These are phyloP conservation scores for Amazonetta brasiliensis DNA, from an alignment of 2,797 vertebrate genomes.

Conservation along the genomic window DNA sequence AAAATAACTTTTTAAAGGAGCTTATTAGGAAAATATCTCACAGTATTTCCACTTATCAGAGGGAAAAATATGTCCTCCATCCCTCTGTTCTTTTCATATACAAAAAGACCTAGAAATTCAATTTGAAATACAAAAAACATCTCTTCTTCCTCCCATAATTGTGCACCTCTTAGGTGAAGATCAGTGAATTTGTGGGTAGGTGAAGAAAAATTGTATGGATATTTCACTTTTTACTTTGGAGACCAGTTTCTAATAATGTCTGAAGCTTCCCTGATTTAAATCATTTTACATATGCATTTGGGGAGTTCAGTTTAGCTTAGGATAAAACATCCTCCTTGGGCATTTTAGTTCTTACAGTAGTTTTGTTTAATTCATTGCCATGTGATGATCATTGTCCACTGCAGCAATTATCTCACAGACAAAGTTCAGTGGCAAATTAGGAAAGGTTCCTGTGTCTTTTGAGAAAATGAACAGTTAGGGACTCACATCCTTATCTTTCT, in stretches of 20 bases:
- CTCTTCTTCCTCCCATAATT: not conserved
- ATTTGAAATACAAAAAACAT: not conserved
- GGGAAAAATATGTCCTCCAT: rapidly evolving
- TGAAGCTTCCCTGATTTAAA: not conserved
- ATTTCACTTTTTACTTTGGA: not conserved
- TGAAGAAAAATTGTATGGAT: not conserved
- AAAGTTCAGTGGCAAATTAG: not conserved
- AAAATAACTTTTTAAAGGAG: rapidly evolving
- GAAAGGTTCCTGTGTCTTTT: not conserved
- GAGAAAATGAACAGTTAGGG: not conserved
- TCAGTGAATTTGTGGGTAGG: not conserved
- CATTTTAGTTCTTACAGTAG: not conserved
- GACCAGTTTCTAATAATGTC: not conserved
- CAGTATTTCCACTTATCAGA: not conserved
- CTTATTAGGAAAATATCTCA: not conserved
- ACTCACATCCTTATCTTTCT: not conserved
- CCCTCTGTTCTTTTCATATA: not conserved
- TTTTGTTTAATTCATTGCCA: not conserved
- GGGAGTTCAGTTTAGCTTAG: not conserved
- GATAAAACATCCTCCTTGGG: not conserved
- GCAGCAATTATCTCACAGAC: not conserved
- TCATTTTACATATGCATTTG: not conserved
- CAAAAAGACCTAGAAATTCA: not conserved
- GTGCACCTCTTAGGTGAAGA: not conserved
- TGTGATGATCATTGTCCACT: rapidly evolving